Base-by-base conservation (phyloP, 2,113 vertebrate species). In the Syngnathus scovelli region DNA sequence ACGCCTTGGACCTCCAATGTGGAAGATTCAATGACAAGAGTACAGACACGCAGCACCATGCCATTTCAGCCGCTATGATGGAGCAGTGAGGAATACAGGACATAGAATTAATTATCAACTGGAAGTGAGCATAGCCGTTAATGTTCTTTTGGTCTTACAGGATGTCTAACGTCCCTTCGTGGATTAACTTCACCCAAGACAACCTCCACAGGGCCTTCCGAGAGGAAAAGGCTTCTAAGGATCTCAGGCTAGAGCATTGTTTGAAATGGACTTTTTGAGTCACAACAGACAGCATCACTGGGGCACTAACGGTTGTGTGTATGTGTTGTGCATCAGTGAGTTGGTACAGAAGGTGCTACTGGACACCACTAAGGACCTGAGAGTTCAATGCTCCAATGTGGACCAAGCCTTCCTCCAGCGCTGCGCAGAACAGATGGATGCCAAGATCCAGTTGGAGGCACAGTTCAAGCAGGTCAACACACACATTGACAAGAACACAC, bases 351-450 rank as follows among this genome's bases (percentile, higher is more conserved):
- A 11, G 13, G 79, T 98, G 60, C 86, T 98, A 54, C 89, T 75
- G n/a, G 94, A 96, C 23, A 89, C 85, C 0, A 70, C 93, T 0
- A 86, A 92, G 65, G 95, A 98, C 77, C 90, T 98, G 83, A 83
- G 82, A 11, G 60, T 70, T 41, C 96, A 96, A 79, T 86, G 91
- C 4, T 88, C 89, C 2, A 56, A 51, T 0, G 93, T 92, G 19
- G 86, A 90, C 19, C 55, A 69, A 69, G 94, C 93, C 64, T 93
- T 97, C 0, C 79, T 38, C 38, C 83, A 66, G 44, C 92, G 69
- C 80, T 93, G 91, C 36, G 69, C 78, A 48, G 91, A 95, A 74
- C 79, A 95, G 70, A 84, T 77, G 0, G 90, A 94, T 1, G 74
- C 90, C 27, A 93, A 89, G 59, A 77, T 83, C 8, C 89, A 90